Evolutionary conservation across 2,113 vertebrate genomes (phyloP), one percentile per base, ranked within the genome.

Genomic region (Nycticorax nycticorax): DNA sequence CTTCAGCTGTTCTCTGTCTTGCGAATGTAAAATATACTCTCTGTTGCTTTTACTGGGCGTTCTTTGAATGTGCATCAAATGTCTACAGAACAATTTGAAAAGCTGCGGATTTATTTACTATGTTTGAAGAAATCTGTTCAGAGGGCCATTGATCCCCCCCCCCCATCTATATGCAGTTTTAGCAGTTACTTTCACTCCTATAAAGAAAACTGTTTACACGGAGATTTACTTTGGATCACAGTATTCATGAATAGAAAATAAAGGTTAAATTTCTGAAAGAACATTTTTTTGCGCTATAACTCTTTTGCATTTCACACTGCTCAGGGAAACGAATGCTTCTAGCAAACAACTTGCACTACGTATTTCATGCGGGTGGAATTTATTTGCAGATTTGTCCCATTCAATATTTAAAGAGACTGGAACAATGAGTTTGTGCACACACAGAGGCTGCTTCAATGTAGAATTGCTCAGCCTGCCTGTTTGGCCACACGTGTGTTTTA

Each of bases 161-260:
- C 26, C 30, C 3, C 73, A 85, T 88, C 39, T 39, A 48, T 82
- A 72, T 71, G 43, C 64, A 20, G 78, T 76, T 91, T 66, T 75
- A 74, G 95, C 95, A 93, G 71, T 71, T 93, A 72, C 76, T 97
- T 93, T 83, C 77, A 48, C 26, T 39, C 59, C 28, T 69, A n/a
- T 76, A 79, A 91, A 85, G 76, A 87, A 96, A 97, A 48, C 56
- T 28, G 37, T 63, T 97, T 94, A 64, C 64, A 75, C 72, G 75
- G 94, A 73, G 66, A 80, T 86, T 97, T 96, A 56, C 62, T 97
- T 57, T 82, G 66, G 62, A 79, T 93, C 37, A 19, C 75, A 37
- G 77, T 68, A 60, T 67, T 91, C 85, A 85, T 83, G 92, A 96
- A 96, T 71, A 92, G 78, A 27, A 96, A 95, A 96, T 73, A 96